Evolutionary conservation across 2,113 vertebrate genomes (phyloP).

Genomic region (Vanacampus margaritifer): DNA sequence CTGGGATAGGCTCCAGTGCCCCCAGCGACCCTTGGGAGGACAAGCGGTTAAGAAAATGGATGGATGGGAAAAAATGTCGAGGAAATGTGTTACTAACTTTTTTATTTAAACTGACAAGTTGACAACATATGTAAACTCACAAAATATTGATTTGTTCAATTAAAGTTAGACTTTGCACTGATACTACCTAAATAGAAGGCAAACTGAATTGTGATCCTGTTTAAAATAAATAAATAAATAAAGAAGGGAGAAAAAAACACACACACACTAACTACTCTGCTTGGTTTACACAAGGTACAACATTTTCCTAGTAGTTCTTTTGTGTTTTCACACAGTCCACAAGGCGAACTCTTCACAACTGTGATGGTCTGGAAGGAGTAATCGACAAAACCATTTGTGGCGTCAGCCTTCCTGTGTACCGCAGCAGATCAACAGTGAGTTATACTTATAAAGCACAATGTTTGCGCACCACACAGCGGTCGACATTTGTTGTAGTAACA

Average conservation of each 20-base stretch:
- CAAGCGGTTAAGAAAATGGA: no score
- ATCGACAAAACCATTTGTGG: slow-evolving; percentile 52
- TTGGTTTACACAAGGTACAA: background rate
- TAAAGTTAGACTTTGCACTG: background rate
- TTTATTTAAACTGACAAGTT: no score
- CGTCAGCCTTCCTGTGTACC: slow-evolving; percentile 67
- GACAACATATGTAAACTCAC: background rate
- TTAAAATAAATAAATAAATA: no score
- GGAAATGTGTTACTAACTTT: background rate
- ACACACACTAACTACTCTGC: background rate
- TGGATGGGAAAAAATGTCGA: no score
- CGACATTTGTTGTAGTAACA: no score
- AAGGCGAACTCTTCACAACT: slow-evolving; percentile 39
- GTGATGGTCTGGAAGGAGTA: slow-evolving; percentile 31
- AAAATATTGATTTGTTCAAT: background rate
- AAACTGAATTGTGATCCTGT: background rate
- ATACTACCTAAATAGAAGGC: no score
- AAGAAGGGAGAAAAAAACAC: no score
- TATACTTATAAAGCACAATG: background rate
- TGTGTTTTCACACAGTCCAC: slow-evolving; percentile 36
- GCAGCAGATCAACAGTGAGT: slow-evolving; percentile 55
- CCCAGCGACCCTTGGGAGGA: no score
- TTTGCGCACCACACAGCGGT: no score
- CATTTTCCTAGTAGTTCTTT: background rate
- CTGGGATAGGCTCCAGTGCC: no score